Conservation (phyloP, 2,888 invertebrate species). For the Dynastes hyllus region DNA sequence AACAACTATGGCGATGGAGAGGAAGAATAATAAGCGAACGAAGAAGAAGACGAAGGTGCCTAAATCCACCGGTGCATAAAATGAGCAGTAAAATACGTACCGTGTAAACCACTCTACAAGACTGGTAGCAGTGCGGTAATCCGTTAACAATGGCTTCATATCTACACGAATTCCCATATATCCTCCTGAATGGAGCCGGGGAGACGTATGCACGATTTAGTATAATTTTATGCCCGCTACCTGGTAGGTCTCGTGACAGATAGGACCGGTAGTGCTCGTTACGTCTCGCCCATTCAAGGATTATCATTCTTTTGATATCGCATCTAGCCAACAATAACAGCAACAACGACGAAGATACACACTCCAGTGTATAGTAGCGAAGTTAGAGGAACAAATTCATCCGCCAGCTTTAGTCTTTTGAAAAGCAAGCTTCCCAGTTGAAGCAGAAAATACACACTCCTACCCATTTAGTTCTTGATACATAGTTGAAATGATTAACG, state of each 20-base stretch:
- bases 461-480: too few species aligned
- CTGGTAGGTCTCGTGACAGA: conserved; percentile 70
- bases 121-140: conserved; percentile 69
- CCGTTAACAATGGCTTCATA: conserved; percentile 69
- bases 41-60: conserved; percentile 34
- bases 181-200: conserved; percentile 66
- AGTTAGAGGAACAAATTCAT: too few species aligned
- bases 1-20: not conserved
- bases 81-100: conserved; percentile 49
- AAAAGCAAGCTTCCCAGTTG: too few species aligned
- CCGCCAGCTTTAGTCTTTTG: too few species aligned
- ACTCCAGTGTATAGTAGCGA: not conserved
- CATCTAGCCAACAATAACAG: conserved; percentile 57
- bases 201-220: conserved; percentile 69
- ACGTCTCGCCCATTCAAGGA: conserved; percentile 68
- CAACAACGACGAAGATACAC: conserved; percentile 43
- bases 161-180: conserved; percentile 69
- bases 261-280: conserved; percentile 68
- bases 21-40: not conserved
- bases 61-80: conserved; percentile 49
- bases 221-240: conserved; percentile 71
- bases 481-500: too few species aligned
- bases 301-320: conserved; percentile 68
- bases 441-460: too few species aligned
- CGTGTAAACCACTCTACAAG: conserved; percentile 62